These are phyloP conservation scores for Acleris laterana DNA, from an alignment of 2,888 invertebrate genomes.

Conservation along the genomic window DNA sequence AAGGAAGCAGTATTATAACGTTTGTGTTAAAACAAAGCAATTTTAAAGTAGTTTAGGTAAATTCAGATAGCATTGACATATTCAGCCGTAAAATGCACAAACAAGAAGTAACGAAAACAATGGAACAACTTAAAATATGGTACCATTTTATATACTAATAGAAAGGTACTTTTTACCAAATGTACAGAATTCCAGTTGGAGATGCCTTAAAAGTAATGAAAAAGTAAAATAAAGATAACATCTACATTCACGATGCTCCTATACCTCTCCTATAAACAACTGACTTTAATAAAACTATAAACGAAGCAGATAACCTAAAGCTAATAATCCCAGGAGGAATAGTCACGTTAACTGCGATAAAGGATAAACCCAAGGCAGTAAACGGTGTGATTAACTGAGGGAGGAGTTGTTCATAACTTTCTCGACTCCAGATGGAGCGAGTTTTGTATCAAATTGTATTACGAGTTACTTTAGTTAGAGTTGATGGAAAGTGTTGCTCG, in stretches of 20 bases:
- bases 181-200: too few species aligned
- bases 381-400: constrained; percentile 29
- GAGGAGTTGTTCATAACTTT: constrained; percentile 33
- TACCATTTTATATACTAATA: too few species aligned
- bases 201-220: too few species aligned
- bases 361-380: constrained; percentile 9
- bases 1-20: too few species aligned
- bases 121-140: too few species aligned
- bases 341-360: background rate
- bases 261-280: background rate
- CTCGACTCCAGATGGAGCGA: constrained; percentile 29
- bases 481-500: constrained; percentile 27
- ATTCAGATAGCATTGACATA: too few species aligned
- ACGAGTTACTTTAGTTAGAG: constrained; percentile 33
- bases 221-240: too few species aligned
- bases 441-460: constrained; percentile 36
- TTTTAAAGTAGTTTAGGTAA: too few species aligned
- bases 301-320: background rate
- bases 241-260: background rate
- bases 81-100: too few species aligned
- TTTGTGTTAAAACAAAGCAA: too few species aligned
- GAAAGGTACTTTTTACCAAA: too few species aligned
- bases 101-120: too few species aligned
- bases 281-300: background rate
- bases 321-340: constrained; percentile 2